These are phyloP conservation scores for Thomomys bottae DNA, from an alignment of 2,113 vertebrate species.

Conservation along the genomic window DNA sequence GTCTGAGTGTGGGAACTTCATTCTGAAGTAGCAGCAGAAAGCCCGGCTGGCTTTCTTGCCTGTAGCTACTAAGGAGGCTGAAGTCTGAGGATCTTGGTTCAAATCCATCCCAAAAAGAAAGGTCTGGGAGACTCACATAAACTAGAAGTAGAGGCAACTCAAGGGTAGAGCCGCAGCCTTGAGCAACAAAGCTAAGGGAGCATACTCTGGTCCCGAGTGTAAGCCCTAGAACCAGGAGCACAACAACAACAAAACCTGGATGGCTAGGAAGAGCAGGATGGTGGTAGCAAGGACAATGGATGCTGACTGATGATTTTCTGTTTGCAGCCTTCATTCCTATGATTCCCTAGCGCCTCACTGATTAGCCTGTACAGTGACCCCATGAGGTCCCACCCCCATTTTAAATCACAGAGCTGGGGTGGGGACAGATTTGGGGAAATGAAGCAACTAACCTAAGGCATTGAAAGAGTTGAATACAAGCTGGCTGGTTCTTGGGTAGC, in stretches of 20 bases:
- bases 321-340: fast-evolving
- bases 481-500: neutral
- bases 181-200: no score
- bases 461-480: neutral
- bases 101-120: no score
- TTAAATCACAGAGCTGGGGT: neutral
- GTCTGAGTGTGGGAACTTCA: neutral
- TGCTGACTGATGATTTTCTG: fast-evolving
- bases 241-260: no score
- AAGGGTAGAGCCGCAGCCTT: no score
- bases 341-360: fast-evolving
- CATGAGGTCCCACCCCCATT: fast-evolving
- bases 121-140: no score
- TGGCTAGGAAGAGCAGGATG: neutral
- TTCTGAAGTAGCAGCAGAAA: neutral
- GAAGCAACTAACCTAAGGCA: neutral
- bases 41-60: no score
- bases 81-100: no score
- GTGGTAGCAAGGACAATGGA: fast-evolving
- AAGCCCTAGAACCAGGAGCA: no score
- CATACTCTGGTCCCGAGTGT: no score
- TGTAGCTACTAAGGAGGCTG: no score
- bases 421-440: neutral
- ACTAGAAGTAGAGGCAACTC: no score
- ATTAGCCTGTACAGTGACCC: no score